Conservation (phyloP, 2,113 vertebrate species). For the Oreocharis arfaki region DNA sequence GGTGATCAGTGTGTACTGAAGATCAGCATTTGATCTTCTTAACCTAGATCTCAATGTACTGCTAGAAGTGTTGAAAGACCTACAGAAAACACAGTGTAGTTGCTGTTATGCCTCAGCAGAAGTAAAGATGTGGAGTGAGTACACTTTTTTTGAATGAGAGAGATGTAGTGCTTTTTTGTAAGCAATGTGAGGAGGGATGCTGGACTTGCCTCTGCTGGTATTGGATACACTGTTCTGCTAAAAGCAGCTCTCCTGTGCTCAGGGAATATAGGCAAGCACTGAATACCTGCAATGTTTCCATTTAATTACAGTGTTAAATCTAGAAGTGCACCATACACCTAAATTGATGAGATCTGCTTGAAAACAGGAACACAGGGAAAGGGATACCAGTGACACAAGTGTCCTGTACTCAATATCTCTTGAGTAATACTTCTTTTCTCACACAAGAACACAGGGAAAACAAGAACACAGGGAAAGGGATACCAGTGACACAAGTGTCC, state of each 20-base stretch:
- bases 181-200: not conserved
- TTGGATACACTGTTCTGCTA: not conserved
- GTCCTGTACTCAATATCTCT: not conserved
- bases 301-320: not conserved
- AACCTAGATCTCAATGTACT: not conserved
- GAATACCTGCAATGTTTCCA: not conserved
- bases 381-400: not conserved
- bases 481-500: not conserved
- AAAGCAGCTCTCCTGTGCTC: not conserved
- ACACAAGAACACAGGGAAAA: too few species aligned
- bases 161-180: not conserved
- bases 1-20: not conserved
- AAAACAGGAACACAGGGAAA: not conserved
- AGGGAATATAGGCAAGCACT: not conserved
- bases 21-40: not conserved
- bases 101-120: not conserved
- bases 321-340: not conserved
- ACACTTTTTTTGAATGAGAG: not conserved
- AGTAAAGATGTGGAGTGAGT: not conserved
- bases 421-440: too few species aligned
- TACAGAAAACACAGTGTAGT: not conserved
- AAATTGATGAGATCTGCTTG: not conserved
- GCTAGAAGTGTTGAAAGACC: not conserved
- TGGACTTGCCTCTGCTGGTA: not conserved
- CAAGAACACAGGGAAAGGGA: not conserved